These are phyloP conservation scores for Aptenodytes patagonicus DNA, from an alignment of 2,113 vertebrate genomes.

Conservation along the genomic window DNA sequence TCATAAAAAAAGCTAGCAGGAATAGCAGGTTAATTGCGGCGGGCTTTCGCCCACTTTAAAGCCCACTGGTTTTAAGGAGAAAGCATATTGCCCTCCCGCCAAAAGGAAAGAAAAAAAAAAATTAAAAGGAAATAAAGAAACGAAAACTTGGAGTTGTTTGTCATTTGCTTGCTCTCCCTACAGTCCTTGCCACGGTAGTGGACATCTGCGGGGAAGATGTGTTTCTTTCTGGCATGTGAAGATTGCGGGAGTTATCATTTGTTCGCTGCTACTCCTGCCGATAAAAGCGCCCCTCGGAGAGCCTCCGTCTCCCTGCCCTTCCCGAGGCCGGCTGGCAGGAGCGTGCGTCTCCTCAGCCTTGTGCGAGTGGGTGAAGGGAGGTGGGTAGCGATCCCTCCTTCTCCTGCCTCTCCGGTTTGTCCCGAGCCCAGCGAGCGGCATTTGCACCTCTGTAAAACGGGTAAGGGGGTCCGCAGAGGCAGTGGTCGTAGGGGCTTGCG, in stretches of 20 bases:
- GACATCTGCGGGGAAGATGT: background rate
- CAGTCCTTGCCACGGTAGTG: background rate
- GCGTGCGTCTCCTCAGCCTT: background rate
- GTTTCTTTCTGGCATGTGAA: background rate
- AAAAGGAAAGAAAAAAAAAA: background rate
- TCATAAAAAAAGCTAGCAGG: background rate
- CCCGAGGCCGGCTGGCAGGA: background rate
- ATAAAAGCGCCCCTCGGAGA: background rate
- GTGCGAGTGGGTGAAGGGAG: background rate
- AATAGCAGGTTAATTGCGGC: background rate
- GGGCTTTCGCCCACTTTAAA: background rate
- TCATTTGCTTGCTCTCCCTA: background rate
- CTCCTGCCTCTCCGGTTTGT: background rate
- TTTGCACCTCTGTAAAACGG: background rate
- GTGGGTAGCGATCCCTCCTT: background rate
- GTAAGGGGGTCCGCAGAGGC: background rate
- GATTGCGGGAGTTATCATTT: background rate
- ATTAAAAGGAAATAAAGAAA: background rate
- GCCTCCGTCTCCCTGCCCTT: background rate
- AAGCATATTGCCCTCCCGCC: background rate
- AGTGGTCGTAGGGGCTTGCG: fast-evolving
- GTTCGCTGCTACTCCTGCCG: background rate
- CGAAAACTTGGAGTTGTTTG: background rate
- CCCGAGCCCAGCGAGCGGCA: background rate
- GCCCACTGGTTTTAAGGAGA: background rate